These are phyloP conservation scores for Synanceia verrucosa DNA, from an alignment of 2,797 vertebrate genomes.

Conservation along the genomic window DNA sequence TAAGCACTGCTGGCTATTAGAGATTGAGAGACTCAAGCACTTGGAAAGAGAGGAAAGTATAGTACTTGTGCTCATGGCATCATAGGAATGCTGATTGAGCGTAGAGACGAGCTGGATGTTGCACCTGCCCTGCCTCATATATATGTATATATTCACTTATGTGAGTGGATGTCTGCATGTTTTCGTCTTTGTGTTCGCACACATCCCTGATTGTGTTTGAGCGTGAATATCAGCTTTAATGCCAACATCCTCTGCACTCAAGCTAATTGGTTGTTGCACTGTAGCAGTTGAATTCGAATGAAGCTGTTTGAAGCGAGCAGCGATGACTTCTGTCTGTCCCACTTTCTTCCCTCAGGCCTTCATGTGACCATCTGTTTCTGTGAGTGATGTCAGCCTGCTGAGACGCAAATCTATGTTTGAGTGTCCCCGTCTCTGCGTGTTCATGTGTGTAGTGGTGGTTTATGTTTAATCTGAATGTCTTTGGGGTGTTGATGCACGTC, in stretches of 20 bases:
- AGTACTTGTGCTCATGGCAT: slow-evolving; percentile 35
- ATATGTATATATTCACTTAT: background rate
- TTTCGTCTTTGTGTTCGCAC: background rate
- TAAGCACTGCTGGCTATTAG: slow-evolving; percentile 69
- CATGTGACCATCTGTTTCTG: slow-evolving; percentile 60
- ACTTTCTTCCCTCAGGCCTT: slow-evolving; percentile 46
- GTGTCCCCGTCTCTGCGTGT: slow-evolving; percentile 13
- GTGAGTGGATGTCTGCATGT: background rate
- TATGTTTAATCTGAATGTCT: slow-evolving; percentile 43
- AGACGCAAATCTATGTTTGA: slow-evolving; percentile 50
- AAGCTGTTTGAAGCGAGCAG: slow-evolving; percentile 43
- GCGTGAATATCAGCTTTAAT: slow-evolving; percentile 3
- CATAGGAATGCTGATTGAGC: slow-evolving; percentile 58
- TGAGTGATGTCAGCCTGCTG: slow-evolving; percentile 53
- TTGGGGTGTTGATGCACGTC: slow-evolving; percentile 31
- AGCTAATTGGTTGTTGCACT: slow-evolving; percentile 45
- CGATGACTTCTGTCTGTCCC: slow-evolving; percentile 49
- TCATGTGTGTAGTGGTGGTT: slow-evolving; percentile 24
- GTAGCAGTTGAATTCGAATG: slow-evolving; percentile 45
- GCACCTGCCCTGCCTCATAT: slow-evolving; percentile 17
- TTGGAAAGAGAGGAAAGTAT: slow-evolving; percentile 41
- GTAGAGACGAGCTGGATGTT: background rate
- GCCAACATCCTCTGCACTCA: slow-evolving; percentile 20
- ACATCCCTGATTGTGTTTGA: slow-evolving; percentile 5
- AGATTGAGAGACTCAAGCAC: slow-evolving; percentile 48